Conservation (phyloP, 2,797 vertebrate genomes). For the Danio jaintianensis region DNA sequence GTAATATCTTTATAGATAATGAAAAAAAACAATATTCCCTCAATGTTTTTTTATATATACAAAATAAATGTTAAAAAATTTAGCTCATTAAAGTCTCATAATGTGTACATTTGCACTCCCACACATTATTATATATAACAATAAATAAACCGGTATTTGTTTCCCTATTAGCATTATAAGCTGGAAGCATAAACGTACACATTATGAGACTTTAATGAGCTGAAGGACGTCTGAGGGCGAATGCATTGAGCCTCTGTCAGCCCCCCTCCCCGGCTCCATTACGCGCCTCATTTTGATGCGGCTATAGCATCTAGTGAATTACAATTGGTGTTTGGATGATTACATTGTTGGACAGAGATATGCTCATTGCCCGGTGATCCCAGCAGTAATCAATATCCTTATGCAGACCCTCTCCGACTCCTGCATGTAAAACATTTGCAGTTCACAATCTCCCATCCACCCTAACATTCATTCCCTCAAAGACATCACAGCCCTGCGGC, state of each 20-base stretch:
- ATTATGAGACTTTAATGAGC: constrained; percentile 25
- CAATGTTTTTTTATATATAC: too few species aligned
- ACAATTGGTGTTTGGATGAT: constrained; percentile 78
- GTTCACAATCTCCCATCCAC: constrained; percentile 71
- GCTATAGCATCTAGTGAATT: constrained; percentile 73
- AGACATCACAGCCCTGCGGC: constrained; percentile 66
- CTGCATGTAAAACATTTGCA: constrained; percentile 79
- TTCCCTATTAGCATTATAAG: background rate
- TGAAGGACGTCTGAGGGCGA: constrained; percentile 43
- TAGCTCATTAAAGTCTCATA: too few species aligned
- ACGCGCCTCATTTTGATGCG: constrained; percentile 55
- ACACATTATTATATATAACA: too few species aligned
- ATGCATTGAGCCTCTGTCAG: constrained; percentile 59
- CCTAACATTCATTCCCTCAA: constrained; percentile 78
- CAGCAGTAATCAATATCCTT: constrained; percentile 82
- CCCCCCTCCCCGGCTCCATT: constrained; percentile 49
- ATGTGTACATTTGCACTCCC: too few species aligned
- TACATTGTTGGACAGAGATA: constrained; percentile 79
- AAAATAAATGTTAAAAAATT: too few species aligned
- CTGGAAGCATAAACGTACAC: background rate
- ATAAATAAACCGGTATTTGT: too few species aligned
- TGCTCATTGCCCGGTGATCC: constrained; percentile 78
- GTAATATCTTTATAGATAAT: too few species aligned
- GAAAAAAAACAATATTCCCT: too few species aligned
- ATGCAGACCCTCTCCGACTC: constrained; percentile 65